Evolutionary conservation across 2,888 invertebrate species (phyloP).

Genomic region (Sphaeridia pumilis): DNA sequence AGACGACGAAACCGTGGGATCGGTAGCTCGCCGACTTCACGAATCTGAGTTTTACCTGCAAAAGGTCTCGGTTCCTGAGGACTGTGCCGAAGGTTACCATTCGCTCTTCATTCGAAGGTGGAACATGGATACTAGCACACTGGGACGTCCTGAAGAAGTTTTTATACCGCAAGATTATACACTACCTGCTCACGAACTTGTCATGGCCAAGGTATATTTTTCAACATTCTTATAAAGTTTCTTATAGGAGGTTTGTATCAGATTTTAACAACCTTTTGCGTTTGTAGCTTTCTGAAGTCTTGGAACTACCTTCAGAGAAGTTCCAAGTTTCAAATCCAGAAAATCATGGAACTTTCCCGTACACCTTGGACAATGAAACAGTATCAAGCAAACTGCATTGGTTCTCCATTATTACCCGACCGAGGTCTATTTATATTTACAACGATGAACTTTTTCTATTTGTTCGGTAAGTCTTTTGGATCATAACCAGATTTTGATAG

Average conservation of each 20-base stretch:
- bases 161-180: slow-evolving; percentile 26
- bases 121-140: slow-evolving; percentile 17
- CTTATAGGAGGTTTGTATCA: not conserved
- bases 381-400: slow-evolving; percentile 9
- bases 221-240: not conserved
- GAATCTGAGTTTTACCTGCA: not conserved
- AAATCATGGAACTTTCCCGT: slow-evolving; percentile 9
- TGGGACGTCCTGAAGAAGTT: slow-evolving; percentile 21
- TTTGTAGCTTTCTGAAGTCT: slow-evolving; percentile 2
- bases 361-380: not conserved
- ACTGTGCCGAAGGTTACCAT: slow-evolving; percentile 7
- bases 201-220: slow-evolving; percentile 3
- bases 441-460: slow-evolving; percentile 25
- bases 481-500: not conserved
- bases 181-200: slow-evolving; percentile 19
- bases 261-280: too few species aligned
- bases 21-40: not conserved
- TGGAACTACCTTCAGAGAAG: slow-evolving; percentile 8
- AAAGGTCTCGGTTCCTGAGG: not conserved
- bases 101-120: slow-evolving; percentile 21
- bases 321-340: slow-evolving; percentile 12
- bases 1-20: not conserved
- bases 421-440: slow-evolving; percentile 20
- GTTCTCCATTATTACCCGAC: slow-evolving; percentile 2
- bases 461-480: slow-evolving; percentile 13